These are phyloP conservation scores for Zeugodacus cucurbitae DNA, from an alignment of 1,140 invertebrate genomes.

Conservation along the genomic window DNA sequence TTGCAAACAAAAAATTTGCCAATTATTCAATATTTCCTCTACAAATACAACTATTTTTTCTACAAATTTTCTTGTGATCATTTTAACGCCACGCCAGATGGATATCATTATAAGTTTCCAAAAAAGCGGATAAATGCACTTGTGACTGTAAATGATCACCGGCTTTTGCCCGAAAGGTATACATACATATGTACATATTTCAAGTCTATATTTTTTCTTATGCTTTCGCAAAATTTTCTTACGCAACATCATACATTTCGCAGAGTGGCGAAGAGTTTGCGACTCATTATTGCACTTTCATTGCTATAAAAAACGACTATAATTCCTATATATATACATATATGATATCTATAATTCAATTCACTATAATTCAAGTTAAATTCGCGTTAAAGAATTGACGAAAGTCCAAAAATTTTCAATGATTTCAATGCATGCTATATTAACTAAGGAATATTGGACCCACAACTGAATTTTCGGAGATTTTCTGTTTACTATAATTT, in stretches of 20 bases:
- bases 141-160: neutral
- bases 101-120: slow-evolving; percentile 26
- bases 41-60: slow-evolving; percentile 32
- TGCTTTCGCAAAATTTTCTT: neutral
- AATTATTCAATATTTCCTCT: neutral
- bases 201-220: neutral
- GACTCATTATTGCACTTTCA: neutral
- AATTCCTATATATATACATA: neutral
- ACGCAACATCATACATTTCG: neutral
- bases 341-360: no score
- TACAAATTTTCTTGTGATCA: neutral
- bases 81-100: slow-evolving; percentile 23
- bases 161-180: slow-evolving; percentile 18
- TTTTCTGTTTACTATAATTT: no score
- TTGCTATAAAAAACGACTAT: neutral
- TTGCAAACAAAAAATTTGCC: neutral
- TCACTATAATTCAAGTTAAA: neutral
- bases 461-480: no score
- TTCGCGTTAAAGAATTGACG: neutral
- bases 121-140: slow-evolving; percentile 11
- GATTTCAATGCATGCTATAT: neutral
- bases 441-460: no score
- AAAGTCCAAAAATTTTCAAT: neutral
- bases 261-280: neutral
- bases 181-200: neutral